Evolutionary conservation across 2,797 vertebrate species (phyloP).

Genomic region (Steatocranus sp.): DNA sequence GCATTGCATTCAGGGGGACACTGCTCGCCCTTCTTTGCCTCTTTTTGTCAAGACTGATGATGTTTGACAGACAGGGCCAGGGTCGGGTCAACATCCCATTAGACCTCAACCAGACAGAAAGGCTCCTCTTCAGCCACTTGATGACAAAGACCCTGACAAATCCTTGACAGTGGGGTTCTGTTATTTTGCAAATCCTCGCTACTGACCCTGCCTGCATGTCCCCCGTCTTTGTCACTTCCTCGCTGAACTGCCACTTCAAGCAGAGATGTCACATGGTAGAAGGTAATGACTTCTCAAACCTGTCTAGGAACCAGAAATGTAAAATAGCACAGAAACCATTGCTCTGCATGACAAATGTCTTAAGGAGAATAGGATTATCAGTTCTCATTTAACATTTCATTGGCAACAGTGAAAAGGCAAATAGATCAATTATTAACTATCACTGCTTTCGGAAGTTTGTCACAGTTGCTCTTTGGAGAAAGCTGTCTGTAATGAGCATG

Average conservation of each 20-base stretch:
- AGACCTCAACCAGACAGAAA: conserved; percentile 32
- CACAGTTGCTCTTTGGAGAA: neutral
- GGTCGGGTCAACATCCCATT: conserved; percentile 49
- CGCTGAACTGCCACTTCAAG: conserved; percentile 14
- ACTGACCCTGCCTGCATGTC: conserved; percentile 9
- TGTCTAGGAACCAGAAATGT: conserved; percentile 10
- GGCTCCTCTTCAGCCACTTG: neutral
- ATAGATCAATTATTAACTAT: neutral
- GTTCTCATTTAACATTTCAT: conserved; percentile 7
- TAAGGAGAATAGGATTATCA: neutral
- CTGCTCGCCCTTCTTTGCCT: neutral
- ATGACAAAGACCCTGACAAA: conserved; percentile 36
- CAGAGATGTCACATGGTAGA: conserved; percentile 27
- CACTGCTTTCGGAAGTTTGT: neutral
- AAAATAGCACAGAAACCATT: neutral
- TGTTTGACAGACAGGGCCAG: conserved; percentile 35
- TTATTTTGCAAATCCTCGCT: conserved; percentile 19
- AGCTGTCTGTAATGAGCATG: neutral
- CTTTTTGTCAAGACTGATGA: conserved; percentile 33
- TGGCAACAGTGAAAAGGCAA: neutral
- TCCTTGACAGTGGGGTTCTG: conserved; percentile 22
- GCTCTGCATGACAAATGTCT: neutral
- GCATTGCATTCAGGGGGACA: conserved; percentile 5
- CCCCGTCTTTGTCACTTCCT: neutral
- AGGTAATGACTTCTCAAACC: conserved; percentile 46